Percentiles rank a stretch among this genome's conserved stretches.
Evolutionary conservation across 2,797 vertebrate species (phyloP).

Genomic region (Eidolon dupreanum): DNA sequence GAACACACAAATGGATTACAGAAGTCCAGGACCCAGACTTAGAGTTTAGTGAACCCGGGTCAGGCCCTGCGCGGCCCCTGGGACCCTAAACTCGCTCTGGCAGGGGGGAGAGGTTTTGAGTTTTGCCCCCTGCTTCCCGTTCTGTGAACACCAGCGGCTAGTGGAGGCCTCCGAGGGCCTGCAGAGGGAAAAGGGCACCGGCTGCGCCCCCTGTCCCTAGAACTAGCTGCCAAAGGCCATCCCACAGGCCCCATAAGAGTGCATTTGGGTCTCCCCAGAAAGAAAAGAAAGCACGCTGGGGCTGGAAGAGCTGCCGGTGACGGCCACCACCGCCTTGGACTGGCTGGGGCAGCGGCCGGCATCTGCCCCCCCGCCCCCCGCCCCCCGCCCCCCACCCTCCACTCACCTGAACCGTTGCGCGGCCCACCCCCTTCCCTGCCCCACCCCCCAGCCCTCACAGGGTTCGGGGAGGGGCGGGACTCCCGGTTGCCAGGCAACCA

Average conservation of each 20-base stretch:
- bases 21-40: not conserved
- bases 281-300: too few relatives aligned
- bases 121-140: not conserved
- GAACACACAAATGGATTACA: not conserved
- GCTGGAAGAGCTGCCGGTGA: not conserved
- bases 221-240: not conserved
- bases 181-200: not conserved
- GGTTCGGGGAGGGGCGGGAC: not conserved
- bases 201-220: not conserved
- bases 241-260: not conserved
- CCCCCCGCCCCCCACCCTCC: too few relatives aligned
- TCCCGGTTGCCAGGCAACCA: slow-evolving; percentile 62
- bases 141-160: not conserved
- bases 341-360: rapidly evolving
- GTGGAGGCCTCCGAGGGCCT: too few relatives aligned
- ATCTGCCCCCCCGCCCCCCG: not conserved
- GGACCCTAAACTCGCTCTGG: not conserved
- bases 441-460: too few relatives aligned
- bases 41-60: not conserved
- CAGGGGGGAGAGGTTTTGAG: not conserved
- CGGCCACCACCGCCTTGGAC: rapidly evolving
- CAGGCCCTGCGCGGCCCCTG: not conserved
- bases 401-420: rapidly evolving
- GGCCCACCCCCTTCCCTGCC: too few relatives aligned
- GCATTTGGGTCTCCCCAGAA: not conserved